A percentile compares a stretch with the other conserved stretches of the same genome.
Evolutionary conservation across 2,113 vertebrate genomes (phyloP).

Genomic region (Prionailurus bengalensis): DNA sequence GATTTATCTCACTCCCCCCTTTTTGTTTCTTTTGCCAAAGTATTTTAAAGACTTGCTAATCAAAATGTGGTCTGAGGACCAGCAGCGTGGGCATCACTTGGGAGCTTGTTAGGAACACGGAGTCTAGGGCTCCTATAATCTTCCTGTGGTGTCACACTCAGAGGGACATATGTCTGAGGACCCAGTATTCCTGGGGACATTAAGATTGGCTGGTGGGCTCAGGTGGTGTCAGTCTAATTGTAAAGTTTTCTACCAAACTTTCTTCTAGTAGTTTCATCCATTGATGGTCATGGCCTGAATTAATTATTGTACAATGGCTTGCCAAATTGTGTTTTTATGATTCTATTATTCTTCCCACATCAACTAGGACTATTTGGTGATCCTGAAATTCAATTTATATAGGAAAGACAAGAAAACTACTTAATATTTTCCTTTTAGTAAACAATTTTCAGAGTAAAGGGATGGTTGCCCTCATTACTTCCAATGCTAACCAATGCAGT

Average conservation of each 20-base stretch:
- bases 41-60: neutral
- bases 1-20: neutral
- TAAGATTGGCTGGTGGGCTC: neutral
- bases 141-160: neutral
- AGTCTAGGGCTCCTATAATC: neutral
- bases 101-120: neutral
- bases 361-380: neutral
- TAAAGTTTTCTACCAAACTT: neutral
- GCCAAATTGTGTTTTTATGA: neutral
- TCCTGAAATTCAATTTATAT: neutral
- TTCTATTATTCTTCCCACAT: neutral
- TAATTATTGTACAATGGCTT: neutral
- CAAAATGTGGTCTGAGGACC: neutral
- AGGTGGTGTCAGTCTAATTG: neutral
- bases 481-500: neutral
- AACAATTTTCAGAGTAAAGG: neutral
- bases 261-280: neutral
- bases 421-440: neutral
- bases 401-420: neutral
- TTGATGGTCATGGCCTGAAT: neutral
- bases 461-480: neutral
- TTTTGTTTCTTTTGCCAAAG: neutral
- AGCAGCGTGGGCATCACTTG: neutral
- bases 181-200: neutral
- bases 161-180: neutral